These are phyloP conservation scores for Calyptomena viridis DNA, from an alignment of 2,113 vertebrate species.

Conservation along the genomic window DNA sequence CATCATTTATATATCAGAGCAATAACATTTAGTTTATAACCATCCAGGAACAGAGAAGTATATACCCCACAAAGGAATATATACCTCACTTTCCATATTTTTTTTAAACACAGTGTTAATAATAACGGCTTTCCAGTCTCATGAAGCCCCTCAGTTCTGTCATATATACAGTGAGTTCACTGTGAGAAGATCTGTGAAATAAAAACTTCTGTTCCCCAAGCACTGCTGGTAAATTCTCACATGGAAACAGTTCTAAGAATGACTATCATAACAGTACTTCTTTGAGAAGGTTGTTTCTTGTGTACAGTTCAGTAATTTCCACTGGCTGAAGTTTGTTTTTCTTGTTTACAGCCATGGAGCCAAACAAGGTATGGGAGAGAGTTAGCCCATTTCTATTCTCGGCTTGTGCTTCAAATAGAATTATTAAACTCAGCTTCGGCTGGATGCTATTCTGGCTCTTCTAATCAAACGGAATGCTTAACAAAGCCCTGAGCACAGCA, in stretches of 20 bases:
- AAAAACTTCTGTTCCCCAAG: neutral
- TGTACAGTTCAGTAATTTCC: neutral
- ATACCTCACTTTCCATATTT: neutral
- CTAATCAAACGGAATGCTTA: constrained; percentile 32
- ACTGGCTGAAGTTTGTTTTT: constrained; percentile 16
- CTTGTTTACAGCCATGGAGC: constrained; percentile 39
- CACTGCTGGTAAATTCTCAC: neutral
- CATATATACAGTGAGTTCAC: neutral
- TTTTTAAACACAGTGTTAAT: neutral
- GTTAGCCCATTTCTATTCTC: constrained; percentile 41
- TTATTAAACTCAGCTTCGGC: constrained; percentile 52
- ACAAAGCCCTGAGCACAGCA: neutral
- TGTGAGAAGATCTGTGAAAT: neutral
- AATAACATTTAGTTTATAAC: neutral
- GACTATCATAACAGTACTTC: neutral
- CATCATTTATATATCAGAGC: neutral
- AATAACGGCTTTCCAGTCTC: neutral
- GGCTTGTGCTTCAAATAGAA: constrained; percentile 33
- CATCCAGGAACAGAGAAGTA: neutral
- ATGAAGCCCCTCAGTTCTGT: neutral
- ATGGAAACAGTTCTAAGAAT: neutral
- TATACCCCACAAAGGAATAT: neutral
- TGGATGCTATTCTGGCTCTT: constrained; percentile 47
- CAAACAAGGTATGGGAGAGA: constrained; percentile 43
- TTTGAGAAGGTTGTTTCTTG: neutral